Percentiles rank a stretch among this genome's conserved stretches.
phyloP scores from a whole-genome alignment of 2,797 vertebrate genomes.

The Tadarida brasiliensis region DNA sequence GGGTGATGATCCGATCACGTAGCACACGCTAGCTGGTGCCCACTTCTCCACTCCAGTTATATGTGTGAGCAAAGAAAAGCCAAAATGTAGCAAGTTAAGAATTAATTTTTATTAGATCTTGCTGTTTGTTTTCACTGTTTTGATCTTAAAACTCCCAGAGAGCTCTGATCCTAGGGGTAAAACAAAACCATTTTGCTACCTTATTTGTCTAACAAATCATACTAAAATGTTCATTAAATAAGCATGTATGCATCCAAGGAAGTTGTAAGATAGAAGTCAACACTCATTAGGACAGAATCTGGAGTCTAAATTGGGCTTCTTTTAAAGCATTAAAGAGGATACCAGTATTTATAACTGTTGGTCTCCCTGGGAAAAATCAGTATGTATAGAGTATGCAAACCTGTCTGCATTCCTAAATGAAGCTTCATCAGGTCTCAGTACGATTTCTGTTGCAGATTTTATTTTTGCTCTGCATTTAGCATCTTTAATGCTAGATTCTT shows the following conservation, averaged over 20 bases:
- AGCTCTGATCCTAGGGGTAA: neutral
- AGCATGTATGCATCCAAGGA: neutral
- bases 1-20: neutral
- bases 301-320: slow-evolving; percentile 33
- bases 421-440: neutral
- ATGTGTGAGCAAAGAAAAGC: neutral
- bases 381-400: neutral
- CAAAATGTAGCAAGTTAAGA: neutral
- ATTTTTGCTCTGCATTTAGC: slow-evolving; percentile 24
- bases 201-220: neutral
- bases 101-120: neutral
- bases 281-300: neutral
- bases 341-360: slow-evolving; percentile 60
- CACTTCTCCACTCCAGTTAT: neutral
- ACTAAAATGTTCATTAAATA: slow-evolving; percentile 50
- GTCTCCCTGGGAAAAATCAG: slow-evolving; percentile 58
- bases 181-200: neutral
- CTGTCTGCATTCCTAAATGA: slow-evolving; percentile 12
- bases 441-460: slow-evolving; percentile 23
- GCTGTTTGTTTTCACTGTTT: slow-evolving; percentile 23
- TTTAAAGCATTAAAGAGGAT: slow-evolving; percentile 38
- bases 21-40: neutral
- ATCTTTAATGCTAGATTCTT: neutral
- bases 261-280: neutral
- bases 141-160: neutral